Base-by-base conservation (phyloP, 92 coral and sea anemone species). In the Paragorgia papillata region DNA sequence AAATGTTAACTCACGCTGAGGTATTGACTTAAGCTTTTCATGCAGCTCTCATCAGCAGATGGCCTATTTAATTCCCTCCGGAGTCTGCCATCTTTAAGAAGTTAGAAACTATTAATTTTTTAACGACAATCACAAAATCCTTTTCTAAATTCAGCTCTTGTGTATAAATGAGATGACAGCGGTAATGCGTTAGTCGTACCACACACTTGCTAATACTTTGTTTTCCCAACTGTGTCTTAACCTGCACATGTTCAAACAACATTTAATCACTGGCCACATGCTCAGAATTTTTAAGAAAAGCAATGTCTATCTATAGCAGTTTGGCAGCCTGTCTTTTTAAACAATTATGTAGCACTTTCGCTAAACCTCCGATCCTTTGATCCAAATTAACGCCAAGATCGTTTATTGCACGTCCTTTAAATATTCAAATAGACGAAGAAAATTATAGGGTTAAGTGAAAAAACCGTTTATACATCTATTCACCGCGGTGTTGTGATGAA, bases 241-340 rank as follows among this genome's bases (percentile, higher is more conserved):
- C 8, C 78, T 71, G 43, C 64, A 55, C 78, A 54, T 71, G 78
- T 71, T 71, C 35, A 71, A 71, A 71, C 50, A 71, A 71, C 44
- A 71, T 30, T 49, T 69, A 69, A 69, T 69, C 76, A 13, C 54
- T 15, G 3, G 76, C 61, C 76, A 69, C 76, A 69, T 49, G 76
- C 62, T 33, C 58, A 17, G 58, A 37, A 66, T 66, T 66, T 66
- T 66, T 66, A 40, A 66, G 73, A 9, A 66, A 54, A 66, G 75
- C 13, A 25, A 44, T 68, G 22, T 48, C 12, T 48, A 26, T 64
- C 46, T 18, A 33, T 41, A 68, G 15, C 53, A 46, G 30, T 56
- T 56, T 64, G 15, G 64, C 64, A 32, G 57, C 64, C 31, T 33
- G 27, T 71, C n/a, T 30, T 34, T 35, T 55, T 57, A 22, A 55